Conservation (phyloP, 1,140 invertebrate genomes). For the Plutomurus gul region DNA sequence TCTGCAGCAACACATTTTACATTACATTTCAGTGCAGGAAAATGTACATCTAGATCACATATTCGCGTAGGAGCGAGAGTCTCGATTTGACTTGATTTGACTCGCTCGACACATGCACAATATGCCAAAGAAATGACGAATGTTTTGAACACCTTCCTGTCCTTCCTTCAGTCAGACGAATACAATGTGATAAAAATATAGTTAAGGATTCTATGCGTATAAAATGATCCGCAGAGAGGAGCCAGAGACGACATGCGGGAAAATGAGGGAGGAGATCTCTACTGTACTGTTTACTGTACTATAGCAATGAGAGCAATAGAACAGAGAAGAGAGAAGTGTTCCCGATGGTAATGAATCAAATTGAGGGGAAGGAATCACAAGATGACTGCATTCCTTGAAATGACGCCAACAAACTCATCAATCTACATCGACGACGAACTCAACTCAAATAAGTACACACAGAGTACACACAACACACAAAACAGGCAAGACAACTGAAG, state of each 20-base stretch:
- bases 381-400: conserved; percentile 54
- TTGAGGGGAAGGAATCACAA: conserved; percentile 51
- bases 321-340: not conserved
- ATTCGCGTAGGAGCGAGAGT: no score
- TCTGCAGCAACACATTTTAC: no score
- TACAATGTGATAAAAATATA: not conserved
- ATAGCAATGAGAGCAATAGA: conserved; percentile 27
- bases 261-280: not conserved
- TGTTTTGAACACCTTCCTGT: not conserved
- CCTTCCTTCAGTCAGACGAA: not conserved
- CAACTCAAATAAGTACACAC: conserved; percentile 26
- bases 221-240: not conserved
- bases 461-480: not conserved
- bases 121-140: not conserved
- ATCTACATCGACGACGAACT: conserved; percentile 52
- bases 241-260: not conserved
- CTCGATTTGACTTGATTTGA: no score
- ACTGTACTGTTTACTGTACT: no score
- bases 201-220: conserved; percentile 1
- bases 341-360: conserved; percentile 51
- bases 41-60: no score
- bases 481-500: no score
- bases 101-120: not conserved
- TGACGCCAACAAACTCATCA: conserved; percentile 55
- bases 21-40: no score